A percentile compares a stretch with the other conserved stretches of the same genome.
Conservation (phyloP, 2,888 invertebrate genomes). For the Calameuta filiformis region DNA sequence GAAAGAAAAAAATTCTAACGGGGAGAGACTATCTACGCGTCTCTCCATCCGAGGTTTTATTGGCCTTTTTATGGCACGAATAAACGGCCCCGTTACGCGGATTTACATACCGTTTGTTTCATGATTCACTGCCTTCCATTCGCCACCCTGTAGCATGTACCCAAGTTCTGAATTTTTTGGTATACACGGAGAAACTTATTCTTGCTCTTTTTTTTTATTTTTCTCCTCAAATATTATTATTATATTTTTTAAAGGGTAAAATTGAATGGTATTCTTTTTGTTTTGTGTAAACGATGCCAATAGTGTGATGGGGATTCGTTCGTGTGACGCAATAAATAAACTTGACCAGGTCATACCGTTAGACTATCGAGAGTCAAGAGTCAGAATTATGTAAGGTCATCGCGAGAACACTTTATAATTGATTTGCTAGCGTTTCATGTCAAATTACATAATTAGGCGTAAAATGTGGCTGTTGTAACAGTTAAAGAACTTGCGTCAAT, state of each 20-base stretch:
- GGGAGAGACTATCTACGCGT: constrained; percentile 26
- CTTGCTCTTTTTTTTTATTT: background rate
- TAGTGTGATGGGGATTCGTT: background rate
- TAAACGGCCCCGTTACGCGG: constrained; percentile 55
- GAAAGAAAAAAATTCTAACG: constrained; percentile 4
- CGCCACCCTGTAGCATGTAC: constrained; percentile 19
- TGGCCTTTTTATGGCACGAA: constrained; percentile 55
- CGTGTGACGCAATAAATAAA: constrained; percentile 31
- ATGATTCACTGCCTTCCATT: constrained; percentile 48
- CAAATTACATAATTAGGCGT: constrained; percentile 36
- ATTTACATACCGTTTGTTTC: constrained; percentile 55
- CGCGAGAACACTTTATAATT: constrained; percentile 26
- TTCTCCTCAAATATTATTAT: constrained; percentile 13
- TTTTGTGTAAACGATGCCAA: background rate
- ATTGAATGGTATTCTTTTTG: background rate
- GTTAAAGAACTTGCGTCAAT: constrained; percentile 13
- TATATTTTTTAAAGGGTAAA: constrained; percentile 1
- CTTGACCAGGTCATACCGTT: constrained; percentile 31
- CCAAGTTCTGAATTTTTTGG: constrained; percentile 13
- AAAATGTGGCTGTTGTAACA: constrained; percentile 7
- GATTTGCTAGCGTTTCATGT: constrained; percentile 33
- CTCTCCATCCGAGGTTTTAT: constrained; percentile 45
- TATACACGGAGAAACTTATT: background rate
- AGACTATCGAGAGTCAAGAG: constrained; percentile 33
- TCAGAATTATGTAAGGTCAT: constrained; percentile 10